A percentile compares a stretch with the other conserved stretches of the same genome.
Conservation (phyloP, 2,797 vertebrate genomes). For the Orestias chungarensis region DNA sequence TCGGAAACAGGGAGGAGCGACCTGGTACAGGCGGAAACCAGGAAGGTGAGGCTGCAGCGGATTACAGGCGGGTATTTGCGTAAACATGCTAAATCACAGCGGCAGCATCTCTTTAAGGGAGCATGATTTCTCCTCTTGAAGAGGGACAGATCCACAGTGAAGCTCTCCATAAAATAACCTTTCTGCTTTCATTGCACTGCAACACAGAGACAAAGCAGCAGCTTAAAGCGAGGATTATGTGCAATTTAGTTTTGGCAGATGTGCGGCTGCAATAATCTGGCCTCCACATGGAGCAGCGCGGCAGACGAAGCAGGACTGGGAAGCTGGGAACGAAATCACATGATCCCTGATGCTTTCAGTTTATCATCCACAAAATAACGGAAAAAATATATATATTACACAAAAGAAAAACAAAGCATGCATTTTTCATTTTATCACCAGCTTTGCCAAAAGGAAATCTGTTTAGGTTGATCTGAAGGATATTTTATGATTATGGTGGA, state of each 20-base stretch:
- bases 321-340: not conserved
- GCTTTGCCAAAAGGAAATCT: not conserved
- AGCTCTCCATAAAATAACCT: constrained; percentile 7
- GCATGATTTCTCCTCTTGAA: not conserved
- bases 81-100: not conserved
- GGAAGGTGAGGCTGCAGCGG: not conserved
- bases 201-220: constrained; percentile 32
- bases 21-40: constrained; percentile 75
- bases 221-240: constrained; percentile 38
- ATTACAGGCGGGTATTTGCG: not conserved
- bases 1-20: constrained; percentile 96
- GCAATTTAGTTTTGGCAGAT: constrained; percentile 35
- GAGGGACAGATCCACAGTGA: constrained; percentile 13
- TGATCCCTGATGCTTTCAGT: not conserved
- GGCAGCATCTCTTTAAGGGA: not conserved
- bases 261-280: constrained; percentile 10
- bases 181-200: constrained; percentile 20
- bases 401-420: not conserved
- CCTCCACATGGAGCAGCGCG: constrained; percentile 23
- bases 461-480: not conserved
- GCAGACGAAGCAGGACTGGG: not conserved
- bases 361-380: not conserved
- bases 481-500: not conserved
- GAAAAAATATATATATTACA: not conserved
- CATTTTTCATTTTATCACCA: not conserved